Conservation (phyloP, 2,888 invertebrate genomes). For the Abscondita cerata region DNA sequence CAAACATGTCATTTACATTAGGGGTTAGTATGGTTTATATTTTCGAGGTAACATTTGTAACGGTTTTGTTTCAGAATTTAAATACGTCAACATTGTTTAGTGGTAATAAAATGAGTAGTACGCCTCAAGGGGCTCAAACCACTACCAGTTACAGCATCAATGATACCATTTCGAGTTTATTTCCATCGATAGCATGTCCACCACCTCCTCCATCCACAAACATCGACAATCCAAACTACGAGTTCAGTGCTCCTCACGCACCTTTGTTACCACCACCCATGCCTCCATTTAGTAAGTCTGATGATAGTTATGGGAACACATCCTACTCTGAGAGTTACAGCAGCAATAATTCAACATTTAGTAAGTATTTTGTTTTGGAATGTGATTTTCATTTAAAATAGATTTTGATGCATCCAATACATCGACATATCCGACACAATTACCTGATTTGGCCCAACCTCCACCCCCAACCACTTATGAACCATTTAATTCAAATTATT, state of each 20-base stretch:
- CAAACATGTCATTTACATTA: slow-evolving; percentile 67
- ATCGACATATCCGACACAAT: slow-evolving; percentile 8
- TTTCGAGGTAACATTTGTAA: too few relatives aligned
- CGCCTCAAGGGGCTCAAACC: slow-evolving; percentile 17
- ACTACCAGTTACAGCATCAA: slow-evolving; percentile 16
- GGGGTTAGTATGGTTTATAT: slow-evolving; percentile 44
- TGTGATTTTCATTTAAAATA: background rate
- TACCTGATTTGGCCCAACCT: background rate
- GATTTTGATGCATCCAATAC: slow-evolving; percentile 4
- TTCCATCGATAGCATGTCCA: slow-evolving; percentile 60
- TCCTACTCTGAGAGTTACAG: slow-evolving; percentile 26
- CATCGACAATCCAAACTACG: slow-evolving; percentile 32
- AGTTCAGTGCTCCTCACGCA: slow-evolving; percentile 48
- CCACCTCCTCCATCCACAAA: slow-evolving; percentile 55
- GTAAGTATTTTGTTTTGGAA: slow-evolving; percentile 27
- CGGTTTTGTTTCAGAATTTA: slow-evolving; percentile 29
- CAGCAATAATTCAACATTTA: slow-evolving; percentile 20
- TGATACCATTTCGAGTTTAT: slow-evolving; percentile 42
- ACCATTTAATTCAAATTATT: slow-evolving; percentile 8
- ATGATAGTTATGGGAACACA: slow-evolving; percentile 35
- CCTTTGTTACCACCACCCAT: slow-evolving; percentile 66
- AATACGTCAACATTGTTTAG: slow-evolving; percentile 26
- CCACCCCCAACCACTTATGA: slow-evolving; percentile 16
- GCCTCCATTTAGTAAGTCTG: slow-evolving; percentile 57
- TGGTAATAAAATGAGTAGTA: slow-evolving; percentile 16